Evolutionary conservation across 2,113 vertebrate genomes (phyloP), one percentile per base, ranked within the genome.

Genomic region (Gobius niger): DNA sequence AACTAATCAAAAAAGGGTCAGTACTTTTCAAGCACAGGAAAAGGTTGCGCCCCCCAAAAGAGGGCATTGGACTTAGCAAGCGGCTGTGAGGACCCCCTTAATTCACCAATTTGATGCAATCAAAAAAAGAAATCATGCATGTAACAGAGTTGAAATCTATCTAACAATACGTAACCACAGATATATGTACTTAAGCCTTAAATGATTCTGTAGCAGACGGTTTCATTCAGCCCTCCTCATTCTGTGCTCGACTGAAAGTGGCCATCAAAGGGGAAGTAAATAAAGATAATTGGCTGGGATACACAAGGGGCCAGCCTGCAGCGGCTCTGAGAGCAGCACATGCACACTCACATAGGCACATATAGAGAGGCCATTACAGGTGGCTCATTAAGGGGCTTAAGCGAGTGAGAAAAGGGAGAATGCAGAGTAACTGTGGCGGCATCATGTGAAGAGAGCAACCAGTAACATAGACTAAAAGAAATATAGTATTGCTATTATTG

Each of bases 321-420:
- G 79, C 50, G 53, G 65, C 79, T 56, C 61, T 46, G 68, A 13
- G 54, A 49, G 41, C 61, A 60, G 51, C 64, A 59, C 56, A 75
- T 53, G 19, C 46, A 16, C 16, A 41, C 50, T 59, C 10, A 50
- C 41, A 14, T 24, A 44, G 16, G 44, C 47, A 53, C 9, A 65
- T 3, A 16, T n/a, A 52, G 11, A 44, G 34, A 78, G 60, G 75
- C 16, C 47, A 47, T 67, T 59, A 77, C 76, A 83, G 84, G 79
- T 81, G 84, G 81, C 78, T 88, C 75, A 87, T 90, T 88, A 87
- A 74, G 78, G 70, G 64, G 78, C 56, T 73, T 71, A 70, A 76
- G 85, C 64, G 73, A 82, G 69, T 76, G 72, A 70, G 50, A 61
- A 83, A 50, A 70, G 75, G 60, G 47, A 44, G 70, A 67, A 71